Base-by-base conservation (phyloP, 1,140 invertebrate species). In the Euwallacea fornicatus region DNA sequence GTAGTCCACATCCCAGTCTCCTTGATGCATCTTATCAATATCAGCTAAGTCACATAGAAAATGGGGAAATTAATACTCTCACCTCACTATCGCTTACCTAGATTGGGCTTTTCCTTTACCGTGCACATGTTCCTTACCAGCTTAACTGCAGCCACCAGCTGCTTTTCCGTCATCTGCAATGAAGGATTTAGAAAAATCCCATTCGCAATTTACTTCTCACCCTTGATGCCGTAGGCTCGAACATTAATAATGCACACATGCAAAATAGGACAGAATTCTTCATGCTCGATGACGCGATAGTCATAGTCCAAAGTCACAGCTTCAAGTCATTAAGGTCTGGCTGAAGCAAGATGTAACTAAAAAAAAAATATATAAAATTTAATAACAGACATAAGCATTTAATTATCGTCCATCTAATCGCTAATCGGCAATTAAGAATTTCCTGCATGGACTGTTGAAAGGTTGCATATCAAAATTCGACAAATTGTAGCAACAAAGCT, bases 111-210 rank as follows among this genome's bases (percentile, higher is more conserved):
- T 8, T 66, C 69, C 78, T 81, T 82, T n/a, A 77, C 76, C 42
- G 73, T 63, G 68, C 81, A 82, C 53, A 79, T 72, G 65, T 81
- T 81, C 65, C 76, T 76, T 55, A 81, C 77, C 33, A 80, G 47
- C 70, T 77, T 78, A 4, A 66, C 75, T 53, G 78, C 75, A 65
- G 79, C 79, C 58, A 75, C 74, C 56, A 82, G 58, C 71, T 82
- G 81, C 16, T 76, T 76, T 41, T 76, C 74, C 2, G 77, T 77
- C 75, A 81, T 61, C 42, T 61, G 8, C 10, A 58, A 33, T 50
- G 6, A 50, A 6, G 13, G 9, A 2, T 11, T n/a, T 11, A 50
- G 7, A 47, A 47, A 50, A 50, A 50, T 11, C 46, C 46, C 2
- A 50, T 50, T 33, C 1, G 4, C 4, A 33, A 33, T 50, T 50